Conservation (phyloP, 2,888 invertebrate species). For the Caenorhabditis imperialis region DNA sequence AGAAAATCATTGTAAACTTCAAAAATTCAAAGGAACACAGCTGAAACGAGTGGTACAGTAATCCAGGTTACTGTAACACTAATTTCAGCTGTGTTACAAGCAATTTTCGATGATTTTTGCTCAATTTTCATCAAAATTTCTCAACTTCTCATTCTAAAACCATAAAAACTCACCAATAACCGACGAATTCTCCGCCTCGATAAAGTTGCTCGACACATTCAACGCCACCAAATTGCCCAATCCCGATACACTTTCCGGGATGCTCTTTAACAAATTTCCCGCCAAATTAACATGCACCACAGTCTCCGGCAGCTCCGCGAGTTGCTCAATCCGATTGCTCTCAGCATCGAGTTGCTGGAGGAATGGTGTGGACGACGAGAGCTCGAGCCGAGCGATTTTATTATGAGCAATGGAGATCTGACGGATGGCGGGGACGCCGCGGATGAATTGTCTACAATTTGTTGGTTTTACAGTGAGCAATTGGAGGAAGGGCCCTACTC, state of each 20-base stretch:
- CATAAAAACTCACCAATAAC: slow-evolving; percentile 31
- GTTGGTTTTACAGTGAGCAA: too few relatives aligned
- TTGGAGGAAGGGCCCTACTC: slow-evolving; percentile 17
- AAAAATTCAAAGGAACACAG: background rate
- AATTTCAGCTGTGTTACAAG: background rate
- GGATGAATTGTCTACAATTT: slow-evolving; percentile 55
- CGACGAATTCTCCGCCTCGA: slow-evolving; percentile 54
- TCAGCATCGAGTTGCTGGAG: slow-evolving; percentile 69
- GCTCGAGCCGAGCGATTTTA: slow-evolving; percentile 49
- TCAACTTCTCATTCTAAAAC: background rate
- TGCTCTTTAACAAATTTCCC: slow-evolving; percentile 58
- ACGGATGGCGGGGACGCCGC: slow-evolving; percentile 56
- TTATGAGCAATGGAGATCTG: slow-evolving; percentile 67
- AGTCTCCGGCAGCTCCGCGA: slow-evolving; percentile 51
- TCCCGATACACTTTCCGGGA: slow-evolving; percentile 66
- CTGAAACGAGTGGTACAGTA: too few relatives aligned
- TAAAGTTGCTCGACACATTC: slow-evolving; percentile 68
- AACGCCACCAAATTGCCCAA: slow-evolving; percentile 66
- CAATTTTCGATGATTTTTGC: too few relatives aligned
- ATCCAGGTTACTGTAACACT: background rate
- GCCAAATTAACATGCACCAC: slow-evolving; percentile 70
- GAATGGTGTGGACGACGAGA: slow-evolving; percentile 52
- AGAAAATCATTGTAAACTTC: background rate
- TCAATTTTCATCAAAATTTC: too few relatives aligned
- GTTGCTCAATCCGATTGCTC: slow-evolving; percentile 39